These are phyloP conservation scores for Micrasema longulum DNA, from an alignment of 1,140 invertebrate genomes.

Conservation along the genomic window DNA sequence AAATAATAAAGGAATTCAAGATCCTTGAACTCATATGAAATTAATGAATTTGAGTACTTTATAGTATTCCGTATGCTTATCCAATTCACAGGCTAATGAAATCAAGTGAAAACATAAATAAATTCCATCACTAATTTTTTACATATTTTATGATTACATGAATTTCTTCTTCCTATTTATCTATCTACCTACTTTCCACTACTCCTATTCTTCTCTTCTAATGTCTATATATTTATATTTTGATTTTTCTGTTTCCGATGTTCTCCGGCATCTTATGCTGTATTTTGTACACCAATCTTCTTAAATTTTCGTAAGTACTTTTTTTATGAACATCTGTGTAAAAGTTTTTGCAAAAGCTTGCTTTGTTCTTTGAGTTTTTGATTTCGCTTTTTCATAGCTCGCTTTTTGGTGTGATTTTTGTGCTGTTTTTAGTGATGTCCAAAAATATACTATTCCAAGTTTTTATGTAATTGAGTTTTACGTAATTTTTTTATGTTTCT, in stretches of 20 bases:
- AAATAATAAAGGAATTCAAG: too few species aligned
- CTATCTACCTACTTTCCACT: background rate
- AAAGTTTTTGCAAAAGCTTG: slow-evolving; percentile 42
- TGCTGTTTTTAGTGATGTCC: slow-evolving; percentile 12
- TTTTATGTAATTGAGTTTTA: too few species aligned
- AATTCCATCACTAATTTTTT: too few species aligned
- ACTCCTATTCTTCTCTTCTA: slow-evolving; percentile 23
- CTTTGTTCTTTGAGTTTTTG: slow-evolving; percentile 23
- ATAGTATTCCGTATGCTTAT: too few species aligned
- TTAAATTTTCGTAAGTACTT: slow-evolving; percentile 54
- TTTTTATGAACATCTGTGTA: slow-evolving; percentile 28
- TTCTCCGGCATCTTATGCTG: slow-evolving; percentile 53
- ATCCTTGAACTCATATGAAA: too few species aligned
- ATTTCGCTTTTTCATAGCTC: background rate
- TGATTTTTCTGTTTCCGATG: slow-evolving; percentile 55
- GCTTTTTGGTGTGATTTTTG: slow-evolving; percentile 2
- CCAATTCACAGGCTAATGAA: too few species aligned
- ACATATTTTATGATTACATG: too few species aligned
- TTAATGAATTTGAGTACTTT: too few species aligned
- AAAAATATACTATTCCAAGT: too few species aligned
- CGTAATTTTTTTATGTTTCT: too few species aligned
- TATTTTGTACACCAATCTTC: slow-evolving; percentile 52
- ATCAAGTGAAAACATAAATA: too few species aligned
- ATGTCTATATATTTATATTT: slow-evolving; percentile 45
- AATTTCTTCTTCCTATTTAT: too few species aligned